A percentile compares a stretch with the other conserved stretches of the same genome.
Evolutionary conservation across 1,140 invertebrate genomes (phyloP).

Genomic region (Penaeus japonicus): DNA sequence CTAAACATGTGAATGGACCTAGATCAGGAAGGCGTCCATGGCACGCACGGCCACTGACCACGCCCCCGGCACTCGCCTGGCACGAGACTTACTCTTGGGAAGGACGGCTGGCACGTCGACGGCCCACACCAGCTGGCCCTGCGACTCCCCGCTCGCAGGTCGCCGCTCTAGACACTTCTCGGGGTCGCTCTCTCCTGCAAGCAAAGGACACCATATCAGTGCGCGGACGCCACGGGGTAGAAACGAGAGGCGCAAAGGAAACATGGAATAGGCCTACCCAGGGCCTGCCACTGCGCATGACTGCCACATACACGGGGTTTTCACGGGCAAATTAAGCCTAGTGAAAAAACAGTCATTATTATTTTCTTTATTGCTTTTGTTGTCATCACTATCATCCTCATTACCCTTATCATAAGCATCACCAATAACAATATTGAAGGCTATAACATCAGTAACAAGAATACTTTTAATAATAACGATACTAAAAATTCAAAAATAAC

Average conservation of each 20-base stretch:
- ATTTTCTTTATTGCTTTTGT: neutral
- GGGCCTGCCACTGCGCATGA: no score
- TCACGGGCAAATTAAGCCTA: no score
- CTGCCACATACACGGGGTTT: no score
- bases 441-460: no score
- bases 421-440: neutral
- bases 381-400: neutral
- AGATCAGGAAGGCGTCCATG: neutral
- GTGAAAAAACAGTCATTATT: neutral
- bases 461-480: neutral
- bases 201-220: neutral
- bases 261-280: no score
- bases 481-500: neutral
- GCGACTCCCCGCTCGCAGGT: neutral
- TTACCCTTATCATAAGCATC: neutral
- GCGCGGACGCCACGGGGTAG: neutral
- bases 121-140: conserved; percentile 28
- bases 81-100: neutral
- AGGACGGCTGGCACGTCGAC: conserved; percentile 25
- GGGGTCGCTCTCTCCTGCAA: conserved; percentile 34
- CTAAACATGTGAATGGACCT: neutral
- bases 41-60: neutral
- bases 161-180: conserved; percentile 34
- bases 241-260: no score
- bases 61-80: neutral